Evolutionary conservation across 2,888 invertebrate genomes (phyloP).

Genomic region (Ennomos fuscantarius): DNA sequence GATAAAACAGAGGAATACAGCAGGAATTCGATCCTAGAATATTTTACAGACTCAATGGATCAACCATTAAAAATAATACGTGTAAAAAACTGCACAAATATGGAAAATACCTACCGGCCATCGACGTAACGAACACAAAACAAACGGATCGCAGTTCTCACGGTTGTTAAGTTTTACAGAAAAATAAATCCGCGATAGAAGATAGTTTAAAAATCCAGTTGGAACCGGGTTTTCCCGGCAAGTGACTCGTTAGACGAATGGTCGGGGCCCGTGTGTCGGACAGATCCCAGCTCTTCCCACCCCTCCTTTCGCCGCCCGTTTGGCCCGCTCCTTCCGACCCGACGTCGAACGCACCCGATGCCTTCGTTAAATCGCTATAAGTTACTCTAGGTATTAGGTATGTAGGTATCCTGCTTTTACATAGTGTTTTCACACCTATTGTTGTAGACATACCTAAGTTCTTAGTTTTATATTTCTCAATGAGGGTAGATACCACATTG

Average conservation of each 20-base stretch:
- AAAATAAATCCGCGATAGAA: slow-evolving; percentile 41
- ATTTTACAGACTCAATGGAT: no score
- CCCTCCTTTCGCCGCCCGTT: slow-evolving; percentile 29
- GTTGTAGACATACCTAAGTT: no score
- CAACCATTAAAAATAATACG: no score
- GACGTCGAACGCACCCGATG: slow-evolving; percentile 76
- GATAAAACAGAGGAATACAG: neutral
- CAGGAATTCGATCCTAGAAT: neutral
- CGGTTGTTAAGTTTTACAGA: slow-evolving; percentile 35
- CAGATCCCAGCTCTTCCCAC: slow-evolving; percentile 49
- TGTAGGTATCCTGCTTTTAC: no score
- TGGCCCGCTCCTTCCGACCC: slow-evolving; percentile 50
- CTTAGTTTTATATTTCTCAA: no score
- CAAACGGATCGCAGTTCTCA: slow-evolving; percentile 29
- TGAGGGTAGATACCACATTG: no score
- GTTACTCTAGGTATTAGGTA: slow-evolving; percentile 12
- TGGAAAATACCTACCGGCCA: slow-evolving; percentile 3
- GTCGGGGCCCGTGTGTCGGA: slow-evolving; percentile 65
- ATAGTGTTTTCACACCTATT: no score
- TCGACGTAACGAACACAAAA: slow-evolving; percentile 12
- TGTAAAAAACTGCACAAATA: neutral
- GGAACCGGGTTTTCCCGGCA: slow-evolving; percentile 52
- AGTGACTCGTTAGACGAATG: slow-evolving; percentile 70
- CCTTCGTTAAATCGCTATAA: slow-evolving; percentile 65
- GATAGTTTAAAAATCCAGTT: slow-evolving; percentile 55